phyloP scores from a whole-genome alignment of 1,140 invertebrate species.

The Luehdorfia chinensis region DNA sequence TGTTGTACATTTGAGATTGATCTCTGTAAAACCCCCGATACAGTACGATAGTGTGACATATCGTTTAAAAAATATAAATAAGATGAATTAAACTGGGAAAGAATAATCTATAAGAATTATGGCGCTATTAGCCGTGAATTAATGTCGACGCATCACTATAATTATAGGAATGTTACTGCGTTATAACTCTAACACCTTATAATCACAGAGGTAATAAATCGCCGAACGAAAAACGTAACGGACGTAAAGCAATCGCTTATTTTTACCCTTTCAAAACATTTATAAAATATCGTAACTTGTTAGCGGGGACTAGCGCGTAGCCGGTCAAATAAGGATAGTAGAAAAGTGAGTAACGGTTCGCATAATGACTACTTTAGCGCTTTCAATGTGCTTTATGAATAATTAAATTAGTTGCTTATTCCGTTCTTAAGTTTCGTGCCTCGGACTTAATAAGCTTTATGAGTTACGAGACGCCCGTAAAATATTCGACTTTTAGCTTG shows the following conservation, averaged over 20 bases:
- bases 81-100: too few species aligned
- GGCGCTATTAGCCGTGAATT: too few species aligned
- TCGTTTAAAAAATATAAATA: too few species aligned
- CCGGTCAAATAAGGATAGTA: slow-evolving; percentile 65
- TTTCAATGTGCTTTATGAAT: slow-evolving; percentile 76
- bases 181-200: slow-evolving; percentile 55
- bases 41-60: too few species aligned
- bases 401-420: slow-evolving; percentile 76
- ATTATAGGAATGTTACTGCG: slow-evolving; percentile 26
- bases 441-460: slow-evolving; percentile 67
- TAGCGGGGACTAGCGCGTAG: slow-evolving; percentile 49
- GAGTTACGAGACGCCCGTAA: slow-evolving; percentile 58
- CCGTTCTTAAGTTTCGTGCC: slow-evolving; percentile 68
- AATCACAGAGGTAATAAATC: slow-evolving; percentile 69
- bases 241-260: slow-evolving; percentile 60
- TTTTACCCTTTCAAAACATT: slow-evolving; percentile 58
- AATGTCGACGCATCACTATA: too few species aligned
- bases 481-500: slow-evolving; percentile 31
- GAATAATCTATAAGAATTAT: too few species aligned
- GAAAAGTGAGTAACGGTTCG: slow-evolving; percentile 61
- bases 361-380: slow-evolving; percentile 75
- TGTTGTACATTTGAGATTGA: too few species aligned
- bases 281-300: slow-evolving; percentile 64
- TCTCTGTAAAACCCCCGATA: too few species aligned
- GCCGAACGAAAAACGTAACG: slow-evolving; percentile 54